Evolutionary conservation across 2,113 vertebrate species (phyloP).

Genomic region (Chloropsis cyanopogon): DNA sequence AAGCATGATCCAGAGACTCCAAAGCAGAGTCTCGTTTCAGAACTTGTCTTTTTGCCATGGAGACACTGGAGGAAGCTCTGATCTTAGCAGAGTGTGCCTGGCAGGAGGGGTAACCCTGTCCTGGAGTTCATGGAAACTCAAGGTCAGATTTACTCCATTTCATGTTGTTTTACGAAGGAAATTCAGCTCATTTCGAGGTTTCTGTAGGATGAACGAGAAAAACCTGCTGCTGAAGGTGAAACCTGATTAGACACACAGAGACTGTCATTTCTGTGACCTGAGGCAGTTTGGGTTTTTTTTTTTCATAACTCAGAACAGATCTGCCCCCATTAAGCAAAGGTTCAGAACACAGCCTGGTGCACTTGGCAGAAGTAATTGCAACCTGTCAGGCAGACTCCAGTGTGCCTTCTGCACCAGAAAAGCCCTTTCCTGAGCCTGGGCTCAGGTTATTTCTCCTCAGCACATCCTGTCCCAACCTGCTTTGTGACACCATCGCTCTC

Average conservation of each 20-base stretch:
- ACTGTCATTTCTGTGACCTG: slow-evolving; percentile 7
- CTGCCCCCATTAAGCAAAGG: slow-evolving; percentile 60
- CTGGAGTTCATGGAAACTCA: not conserved
- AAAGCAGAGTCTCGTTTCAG: not conserved
- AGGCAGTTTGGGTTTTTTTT: not conserved
- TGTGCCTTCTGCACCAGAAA: not conserved
- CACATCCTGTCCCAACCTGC: not conserved
- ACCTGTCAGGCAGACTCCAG: slow-evolving; percentile 26
- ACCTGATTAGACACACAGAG: slow-evolving; percentile 23
- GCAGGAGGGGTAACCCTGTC: not conserved
- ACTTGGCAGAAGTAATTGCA: slow-evolving; percentile 56
- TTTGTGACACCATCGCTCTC: not conserved
- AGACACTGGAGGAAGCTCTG: not conserved
- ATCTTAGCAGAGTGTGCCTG: not conserved
- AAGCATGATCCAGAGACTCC: not conserved
- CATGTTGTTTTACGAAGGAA: not conserved
- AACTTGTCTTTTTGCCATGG: not conserved
- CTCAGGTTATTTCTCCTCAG: not conserved
- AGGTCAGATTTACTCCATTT: slow-evolving; percentile 16
- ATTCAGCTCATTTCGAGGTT: slow-evolving; percentile 21
- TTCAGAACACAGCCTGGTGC: slow-evolving; percentile 30
- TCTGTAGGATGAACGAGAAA: slow-evolving; percentile 28
- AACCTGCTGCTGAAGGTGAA: slow-evolving; percentile 43
- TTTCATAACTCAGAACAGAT: not conserved
- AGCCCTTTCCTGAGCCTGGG: not conserved